phyloP scores from a whole-genome alignment of 1,140 invertebrate genomes.

The Musca domestica region DNA sequence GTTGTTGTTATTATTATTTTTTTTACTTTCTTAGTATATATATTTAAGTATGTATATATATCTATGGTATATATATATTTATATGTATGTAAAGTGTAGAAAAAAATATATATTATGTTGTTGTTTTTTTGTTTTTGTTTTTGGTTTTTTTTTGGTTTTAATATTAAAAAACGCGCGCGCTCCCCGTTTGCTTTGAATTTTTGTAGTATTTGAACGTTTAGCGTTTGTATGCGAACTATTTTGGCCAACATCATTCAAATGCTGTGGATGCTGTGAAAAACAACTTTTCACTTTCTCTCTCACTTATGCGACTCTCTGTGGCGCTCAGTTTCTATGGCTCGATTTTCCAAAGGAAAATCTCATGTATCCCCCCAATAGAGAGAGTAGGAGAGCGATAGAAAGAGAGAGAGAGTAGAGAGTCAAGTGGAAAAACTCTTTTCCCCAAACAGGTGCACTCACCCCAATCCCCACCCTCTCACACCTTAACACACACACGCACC shows the following conservation, averaged over 20 bases:
- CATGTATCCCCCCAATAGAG: no score
- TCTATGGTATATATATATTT: slow-evolving; percentile 3
- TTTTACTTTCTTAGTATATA: neutral
- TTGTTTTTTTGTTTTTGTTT: neutral
- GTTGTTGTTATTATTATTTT: neutral
- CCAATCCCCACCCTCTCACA: no score
- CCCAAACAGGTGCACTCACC: no score
- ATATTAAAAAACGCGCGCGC: slow-evolving; percentile 14
- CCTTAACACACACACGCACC: no score
- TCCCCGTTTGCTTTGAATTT: neutral
- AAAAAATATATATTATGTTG: slow-evolving; percentile 21
- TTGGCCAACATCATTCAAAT: slow-evolving; percentile 13
- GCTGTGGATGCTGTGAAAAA: slow-evolving; percentile 20
- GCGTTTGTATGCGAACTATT: slow-evolving; percentile 22
- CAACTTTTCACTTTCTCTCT: slow-evolving; percentile 1
- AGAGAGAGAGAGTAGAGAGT: no score
- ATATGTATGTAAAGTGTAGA: slow-evolving; percentile 22
- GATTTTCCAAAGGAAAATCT: neutral
- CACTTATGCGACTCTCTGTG: neutral
- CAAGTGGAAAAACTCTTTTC: no score
- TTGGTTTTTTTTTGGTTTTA: neutral
- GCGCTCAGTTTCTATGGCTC: neutral
- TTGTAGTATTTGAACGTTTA: slow-evolving; percentile 21
- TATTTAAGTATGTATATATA: neutral
- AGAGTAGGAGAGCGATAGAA: no score